These are phyloP conservation scores for Cryptus viduatorius DNA, from an alignment of 2,888 invertebrate genomes.

Conservation along the genomic window DNA sequence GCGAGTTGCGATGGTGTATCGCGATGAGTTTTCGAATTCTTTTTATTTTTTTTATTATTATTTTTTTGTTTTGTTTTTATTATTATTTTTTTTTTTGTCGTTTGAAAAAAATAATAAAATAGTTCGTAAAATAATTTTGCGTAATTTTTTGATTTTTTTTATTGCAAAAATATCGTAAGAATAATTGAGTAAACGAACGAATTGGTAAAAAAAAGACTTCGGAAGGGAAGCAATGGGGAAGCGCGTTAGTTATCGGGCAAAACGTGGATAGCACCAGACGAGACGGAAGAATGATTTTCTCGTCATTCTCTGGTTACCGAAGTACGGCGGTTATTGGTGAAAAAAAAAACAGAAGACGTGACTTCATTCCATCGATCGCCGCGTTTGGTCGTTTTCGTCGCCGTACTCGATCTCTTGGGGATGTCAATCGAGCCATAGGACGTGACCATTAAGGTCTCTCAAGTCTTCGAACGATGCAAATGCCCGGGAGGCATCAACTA, in stretches of 20 bases:
- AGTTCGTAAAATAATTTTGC: neutral
- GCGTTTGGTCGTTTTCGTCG: slow-evolving; percentile 32
- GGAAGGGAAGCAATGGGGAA: slow-evolving; percentile 24
- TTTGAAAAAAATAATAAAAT: too few relatives aligned
- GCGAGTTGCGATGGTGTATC: slow-evolving; percentile 11
- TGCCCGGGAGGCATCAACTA: slow-evolving; percentile 61
- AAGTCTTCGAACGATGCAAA: slow-evolving; percentile 62
- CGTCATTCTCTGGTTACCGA: slow-evolving; percentile 37
- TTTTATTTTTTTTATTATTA: too few relatives aligned
- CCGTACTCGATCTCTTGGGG: slow-evolving; percentile 39
- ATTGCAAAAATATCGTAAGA: neutral
- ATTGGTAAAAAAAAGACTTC: neutral
- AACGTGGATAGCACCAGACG: slow-evolving; percentile 34
- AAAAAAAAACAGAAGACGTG: slow-evolving; percentile 59
- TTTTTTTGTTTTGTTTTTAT: too few relatives aligned
- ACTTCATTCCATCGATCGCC: slow-evolving; percentile 53
- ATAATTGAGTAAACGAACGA: neutral
- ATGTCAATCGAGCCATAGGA: slow-evolving; percentile 58
- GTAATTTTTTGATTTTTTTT: neutral
- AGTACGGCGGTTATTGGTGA: slow-evolving; percentile 49
- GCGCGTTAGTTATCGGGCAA: slow-evolving; percentile 4
- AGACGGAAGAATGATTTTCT: slow-evolving; percentile 54
- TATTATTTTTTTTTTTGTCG: too few relatives aligned
- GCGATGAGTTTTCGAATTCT: slow-evolving; percentile 2
- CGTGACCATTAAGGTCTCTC: slow-evolving; percentile 66